A percentile compares a stretch with the other conserved stretches of the same genome.
Conservation (phyloP, 2,797 vertebrate species). For the Lutjanus argentimaculatus region DNA sequence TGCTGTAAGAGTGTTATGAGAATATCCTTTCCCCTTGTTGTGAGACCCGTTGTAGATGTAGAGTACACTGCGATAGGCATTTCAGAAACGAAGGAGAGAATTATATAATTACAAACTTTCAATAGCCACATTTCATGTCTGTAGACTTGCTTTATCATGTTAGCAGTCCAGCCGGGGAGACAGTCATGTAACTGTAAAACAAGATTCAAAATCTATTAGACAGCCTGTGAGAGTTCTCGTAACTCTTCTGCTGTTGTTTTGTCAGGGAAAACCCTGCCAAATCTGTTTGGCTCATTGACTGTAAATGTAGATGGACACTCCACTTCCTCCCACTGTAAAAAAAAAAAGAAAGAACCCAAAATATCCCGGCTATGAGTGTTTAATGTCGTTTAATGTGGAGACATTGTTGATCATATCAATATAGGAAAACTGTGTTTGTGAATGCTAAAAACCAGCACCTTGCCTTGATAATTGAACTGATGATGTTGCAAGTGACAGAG, state of each 20-base stretch:
- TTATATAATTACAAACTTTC: not conserved
- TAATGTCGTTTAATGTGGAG: not conserved
- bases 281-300: not conserved
- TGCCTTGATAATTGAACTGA: not conserved
- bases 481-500: not conserved
- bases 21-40: not conserved
- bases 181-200: slow-evolving; percentile 1
- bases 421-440: not conserved
- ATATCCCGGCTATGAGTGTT: no score
- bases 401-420: not conserved
- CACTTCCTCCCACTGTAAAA: no score
- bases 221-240: not conserved
- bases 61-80: not conserved
- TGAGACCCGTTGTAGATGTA: not conserved
- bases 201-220: not conserved
- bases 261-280: not conserved
- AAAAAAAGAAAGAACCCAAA: no score
- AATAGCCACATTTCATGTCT: not conserved
- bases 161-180: not conserved
- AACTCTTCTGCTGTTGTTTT: not conserved
- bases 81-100: not conserved
- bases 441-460: not conserved
- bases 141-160: not conserved
- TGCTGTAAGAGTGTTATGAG: not conserved
- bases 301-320: no score